phyloP scores from a whole-genome alignment of 1,140 invertebrate genomes.

The Drosophila kepulauana region DNA sequence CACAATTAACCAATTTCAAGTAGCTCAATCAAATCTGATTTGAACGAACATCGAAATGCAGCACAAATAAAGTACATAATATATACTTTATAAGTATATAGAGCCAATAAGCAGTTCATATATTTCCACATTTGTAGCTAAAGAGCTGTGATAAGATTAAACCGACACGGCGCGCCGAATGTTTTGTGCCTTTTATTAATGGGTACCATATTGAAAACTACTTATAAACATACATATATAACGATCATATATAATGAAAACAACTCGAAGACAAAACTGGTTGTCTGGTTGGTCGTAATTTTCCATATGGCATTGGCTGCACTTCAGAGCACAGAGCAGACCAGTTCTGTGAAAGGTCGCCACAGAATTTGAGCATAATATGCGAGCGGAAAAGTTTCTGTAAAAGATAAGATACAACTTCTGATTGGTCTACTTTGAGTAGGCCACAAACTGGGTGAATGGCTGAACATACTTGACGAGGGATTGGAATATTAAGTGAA shows the following conservation, averaged over 20 bases:
- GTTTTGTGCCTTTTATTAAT: constrained; percentile 24
- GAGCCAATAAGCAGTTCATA: constrained; percentile 3
- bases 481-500: background rate
- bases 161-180: background rate
- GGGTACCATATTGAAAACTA: constrained; percentile 41
- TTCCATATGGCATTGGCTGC: constrained; percentile 68
- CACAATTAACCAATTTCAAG: constrained; percentile 39
- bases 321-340: constrained; percentile 36
- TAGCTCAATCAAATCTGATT: constrained; percentile 47
- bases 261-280: constrained; percentile 56
- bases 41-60: background rate
- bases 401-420: constrained; percentile 14
- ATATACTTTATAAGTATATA: constrained; percentile 6
- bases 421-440: constrained; percentile 8
- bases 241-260: constrained; percentile 6
- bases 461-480: background rate
- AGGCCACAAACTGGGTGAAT: background rate
- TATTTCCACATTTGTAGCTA: constrained; percentile 19
- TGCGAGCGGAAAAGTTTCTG: constrained; percentile 45
- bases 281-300: constrained; percentile 61
- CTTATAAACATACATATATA: constrained; percentile 21
- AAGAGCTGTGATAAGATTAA: constrained; percentile 67
- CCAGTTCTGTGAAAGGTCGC: constrained; percentile 74
- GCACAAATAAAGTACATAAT: constrained; percentile 4
- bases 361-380: constrained; percentile 42